Percentiles rank a stretch among this genome's conserved stretches.
Evolutionary conservation across 2,888 invertebrate species (phyloP).

Genomic region (Ophion ellenae): DNA sequence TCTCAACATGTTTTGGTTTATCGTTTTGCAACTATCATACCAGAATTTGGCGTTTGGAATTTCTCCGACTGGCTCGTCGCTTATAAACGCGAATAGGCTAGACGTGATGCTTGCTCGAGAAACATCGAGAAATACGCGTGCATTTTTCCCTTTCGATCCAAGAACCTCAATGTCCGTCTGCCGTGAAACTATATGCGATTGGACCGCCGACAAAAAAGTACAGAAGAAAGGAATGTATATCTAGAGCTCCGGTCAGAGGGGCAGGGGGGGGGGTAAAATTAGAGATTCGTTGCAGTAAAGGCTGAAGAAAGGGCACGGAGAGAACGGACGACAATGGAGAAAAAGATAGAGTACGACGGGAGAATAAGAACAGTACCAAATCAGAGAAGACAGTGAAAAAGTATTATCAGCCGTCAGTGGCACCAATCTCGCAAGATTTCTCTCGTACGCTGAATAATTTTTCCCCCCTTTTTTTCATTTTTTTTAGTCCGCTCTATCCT

Average conservation of each 20-base stretch:
- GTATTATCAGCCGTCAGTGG: slow-evolving; percentile 54
- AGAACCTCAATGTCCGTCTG: no score
- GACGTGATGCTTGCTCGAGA: not conserved
- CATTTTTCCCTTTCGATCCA: not conserved
- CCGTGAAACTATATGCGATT: not conserved
- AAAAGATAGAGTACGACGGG: slow-evolving; percentile 45
- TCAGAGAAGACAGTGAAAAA: slow-evolving; percentile 17
- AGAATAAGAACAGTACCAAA: slow-evolving; percentile 31
- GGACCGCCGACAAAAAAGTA: not conserved
- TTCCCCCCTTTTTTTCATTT: slow-evolving; percentile 37
- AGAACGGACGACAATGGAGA: slow-evolving; percentile 21
- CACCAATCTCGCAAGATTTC: slow-evolving; percentile 66
- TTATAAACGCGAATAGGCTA: not conserved
- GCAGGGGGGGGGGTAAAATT: slow-evolving; percentile 26
- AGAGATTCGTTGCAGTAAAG: slow-evolving; percentile 34
- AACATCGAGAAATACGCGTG: not conserved
- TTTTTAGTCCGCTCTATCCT: slow-evolving; percentile 10
- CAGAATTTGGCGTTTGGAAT: not conserved
- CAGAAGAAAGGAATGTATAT: not conserved
- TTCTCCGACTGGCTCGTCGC: not conserved
- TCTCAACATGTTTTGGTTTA: slow-evolving; percentile 5
- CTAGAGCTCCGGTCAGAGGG: not conserved
- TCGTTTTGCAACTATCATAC: slow-evolving; percentile 9
- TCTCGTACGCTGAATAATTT: slow-evolving; percentile 61
- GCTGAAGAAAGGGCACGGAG: slow-evolving; percentile 24